These are phyloP conservation scores for Synchiropus splendidus DNA, from an alignment of 2,113 vertebrate species.

Conservation along the genomic window DNA sequence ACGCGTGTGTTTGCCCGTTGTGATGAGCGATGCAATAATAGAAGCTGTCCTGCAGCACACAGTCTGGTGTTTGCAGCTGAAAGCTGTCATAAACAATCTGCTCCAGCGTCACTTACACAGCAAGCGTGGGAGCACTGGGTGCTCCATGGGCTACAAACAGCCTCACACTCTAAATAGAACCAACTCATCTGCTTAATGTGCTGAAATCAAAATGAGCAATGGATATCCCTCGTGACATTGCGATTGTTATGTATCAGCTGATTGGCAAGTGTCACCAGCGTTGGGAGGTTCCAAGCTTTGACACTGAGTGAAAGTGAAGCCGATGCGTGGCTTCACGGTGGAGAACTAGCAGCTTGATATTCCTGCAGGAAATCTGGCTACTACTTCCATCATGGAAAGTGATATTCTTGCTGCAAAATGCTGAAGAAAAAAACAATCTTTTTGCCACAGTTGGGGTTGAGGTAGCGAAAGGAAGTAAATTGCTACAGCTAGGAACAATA, in stretches of 20 bases:
- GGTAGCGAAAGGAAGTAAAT: no score
- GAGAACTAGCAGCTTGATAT: no score
- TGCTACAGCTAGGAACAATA: no score
- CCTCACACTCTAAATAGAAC: constrained; percentile 45
- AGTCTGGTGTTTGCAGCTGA: constrained; percentile 52
- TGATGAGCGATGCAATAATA: constrained; percentile 41
- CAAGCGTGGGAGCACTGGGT: constrained; percentile 50
- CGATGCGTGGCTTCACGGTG: neutral
- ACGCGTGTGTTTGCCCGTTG: constrained; percentile 1
- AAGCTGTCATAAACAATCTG: constrained; percentile 67
- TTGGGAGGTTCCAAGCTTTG: constrained; percentile 24
- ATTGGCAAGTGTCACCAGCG: constrained; percentile 25
- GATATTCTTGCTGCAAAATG: no score
- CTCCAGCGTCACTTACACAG: constrained; percentile 56
- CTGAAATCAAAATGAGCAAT: constrained; percentile 42
- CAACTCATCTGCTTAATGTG: constrained; percentile 44
- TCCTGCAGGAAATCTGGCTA: no score
- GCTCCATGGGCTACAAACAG: constrained; percentile 47
- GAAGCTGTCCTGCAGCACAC: constrained; percentile 52
- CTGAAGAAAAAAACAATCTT: no score
- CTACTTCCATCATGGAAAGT: no score
- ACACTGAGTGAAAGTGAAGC: constrained; percentile 10
- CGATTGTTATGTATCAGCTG: constrained; percentile 28
- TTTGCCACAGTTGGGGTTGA: no score
- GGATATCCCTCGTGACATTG: constrained; percentile 33